These are phyloP conservation scores for Geotrypetes seraphini DNA, from an alignment of 2,797 vertebrate species.

Conservation along the genomic window DNA sequence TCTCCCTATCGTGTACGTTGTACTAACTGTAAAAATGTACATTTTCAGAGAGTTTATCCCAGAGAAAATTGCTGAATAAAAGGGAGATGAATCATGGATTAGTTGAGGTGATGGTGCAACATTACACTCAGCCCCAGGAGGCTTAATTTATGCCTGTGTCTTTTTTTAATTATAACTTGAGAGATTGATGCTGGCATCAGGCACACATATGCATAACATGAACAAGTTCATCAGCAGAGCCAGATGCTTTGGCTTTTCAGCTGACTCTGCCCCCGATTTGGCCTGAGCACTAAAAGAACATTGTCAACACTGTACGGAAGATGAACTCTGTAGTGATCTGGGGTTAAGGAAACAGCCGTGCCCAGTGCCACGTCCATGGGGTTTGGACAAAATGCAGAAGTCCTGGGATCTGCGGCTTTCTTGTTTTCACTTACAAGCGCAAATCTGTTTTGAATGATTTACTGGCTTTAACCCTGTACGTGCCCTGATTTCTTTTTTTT, in stretches of 20 bases:
- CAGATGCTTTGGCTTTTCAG: conserved; percentile 35
- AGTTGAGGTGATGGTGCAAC: conserved; percentile 15
- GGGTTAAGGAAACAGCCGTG: too few species aligned
- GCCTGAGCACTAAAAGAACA: conserved; percentile 35
- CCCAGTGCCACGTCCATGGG: too few species aligned
- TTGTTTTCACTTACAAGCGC: too few species aligned
- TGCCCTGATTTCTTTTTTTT: too few species aligned
- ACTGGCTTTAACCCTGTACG: too few species aligned
- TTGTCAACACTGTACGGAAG: too few species aligned
- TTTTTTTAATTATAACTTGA: conserved; percentile 41
- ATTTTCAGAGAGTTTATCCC: conserved; percentile 6
- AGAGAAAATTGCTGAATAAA: conserved; percentile 29
- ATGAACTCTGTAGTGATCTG: too few species aligned
- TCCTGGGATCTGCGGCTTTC: too few species aligned
- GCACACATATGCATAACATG: conserved; percentile 11
- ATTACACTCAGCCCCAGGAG: conserved; percentile 18
- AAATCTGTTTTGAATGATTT: too few species aligned
- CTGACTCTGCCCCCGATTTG: conserved; percentile 29
- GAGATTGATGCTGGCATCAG: conserved; percentile 32
- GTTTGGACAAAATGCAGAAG: too few species aligned
- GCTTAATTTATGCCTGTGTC: conserved; percentile 35
- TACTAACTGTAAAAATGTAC: too few species aligned
- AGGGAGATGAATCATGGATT: conserved; percentile 24
- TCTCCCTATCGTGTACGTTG: too few species aligned
- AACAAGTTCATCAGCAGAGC: neutral